These are phyloP conservation scores for Lasioglossum calceatum DNA, from an alignment of 2,888 invertebrate genomes.

Conservation along the genomic window DNA sequence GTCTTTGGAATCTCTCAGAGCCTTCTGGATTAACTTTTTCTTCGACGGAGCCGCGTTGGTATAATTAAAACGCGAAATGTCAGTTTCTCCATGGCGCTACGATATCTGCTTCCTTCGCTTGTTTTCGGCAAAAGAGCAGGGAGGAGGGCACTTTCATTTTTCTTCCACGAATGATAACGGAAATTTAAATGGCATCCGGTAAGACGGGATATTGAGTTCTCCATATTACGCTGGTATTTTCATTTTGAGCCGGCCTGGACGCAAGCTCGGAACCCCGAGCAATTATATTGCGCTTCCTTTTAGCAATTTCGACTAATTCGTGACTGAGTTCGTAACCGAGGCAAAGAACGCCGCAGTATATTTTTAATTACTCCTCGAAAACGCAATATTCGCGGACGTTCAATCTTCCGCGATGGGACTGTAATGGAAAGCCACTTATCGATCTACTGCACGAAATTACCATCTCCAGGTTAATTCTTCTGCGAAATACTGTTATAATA, in stretches of 20 bases:
- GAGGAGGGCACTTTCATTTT: neutral
- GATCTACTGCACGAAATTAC: neutral
- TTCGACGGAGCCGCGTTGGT: neutral
- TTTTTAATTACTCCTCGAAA: constrained; percentile 46
- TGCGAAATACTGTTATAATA: too few species aligned
- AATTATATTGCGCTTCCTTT: neutral
- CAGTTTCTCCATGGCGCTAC: neutral
- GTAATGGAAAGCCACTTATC: constrained; percentile 31
- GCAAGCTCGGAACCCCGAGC: neutral
- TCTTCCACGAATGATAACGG: neutral
- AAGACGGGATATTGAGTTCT: neutral
- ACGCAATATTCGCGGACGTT: constrained; percentile 22
- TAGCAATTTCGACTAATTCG: constrained; percentile 29
- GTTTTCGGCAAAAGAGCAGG: neutral
- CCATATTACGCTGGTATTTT: neutral
- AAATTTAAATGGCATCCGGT: constrained; percentile 2
- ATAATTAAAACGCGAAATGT: constrained; percentile 23
- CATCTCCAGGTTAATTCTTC: neutral
- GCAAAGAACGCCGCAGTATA: constrained; percentile 5
- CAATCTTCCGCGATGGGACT: neutral
- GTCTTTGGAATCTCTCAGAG: constrained; percentile 22
- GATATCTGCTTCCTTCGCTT: neutral
- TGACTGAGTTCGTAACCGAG: neutral
- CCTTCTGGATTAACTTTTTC: constrained; percentile 12
- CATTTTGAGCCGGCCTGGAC: neutral